Evolutionary conservation across 2,888 invertebrate genomes (phyloP).

Genomic region (Thera britannica): DNA sequence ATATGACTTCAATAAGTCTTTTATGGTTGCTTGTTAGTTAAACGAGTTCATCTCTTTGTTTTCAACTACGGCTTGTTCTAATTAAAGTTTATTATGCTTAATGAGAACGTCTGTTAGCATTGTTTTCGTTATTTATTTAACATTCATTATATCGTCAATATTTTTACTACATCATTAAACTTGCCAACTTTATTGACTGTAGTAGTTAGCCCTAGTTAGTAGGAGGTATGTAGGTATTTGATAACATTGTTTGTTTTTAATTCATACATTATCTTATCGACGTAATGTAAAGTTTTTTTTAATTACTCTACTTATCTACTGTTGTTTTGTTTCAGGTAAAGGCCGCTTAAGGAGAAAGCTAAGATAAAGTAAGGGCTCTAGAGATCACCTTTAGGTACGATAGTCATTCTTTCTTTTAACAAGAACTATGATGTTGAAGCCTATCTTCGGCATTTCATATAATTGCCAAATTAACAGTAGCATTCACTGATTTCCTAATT

Average conservation of each 20-base stretch:
- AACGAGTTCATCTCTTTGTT: slow-evolving; percentile 19
- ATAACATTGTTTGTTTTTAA: slow-evolving; percentile 28
- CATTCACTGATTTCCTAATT: not conserved
- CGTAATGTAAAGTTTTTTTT: slow-evolving; percentile 7
- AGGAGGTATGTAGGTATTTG: slow-evolving; percentile 8
- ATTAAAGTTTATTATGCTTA: slow-evolving; percentile 24
- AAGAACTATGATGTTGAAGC: too few species aligned
- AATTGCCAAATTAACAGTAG: too few species aligned
- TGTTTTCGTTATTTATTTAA: slow-evolving; percentile 22
- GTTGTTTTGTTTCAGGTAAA: slow-evolving; percentile 36
- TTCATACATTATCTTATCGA: slow-evolving; percentile 23
- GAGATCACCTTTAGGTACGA: not conserved
- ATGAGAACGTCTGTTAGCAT: slow-evolving; percentile 20
- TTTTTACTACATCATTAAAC: slow-evolving; percentile 17
- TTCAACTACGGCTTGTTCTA: slow-evolving; percentile 16
- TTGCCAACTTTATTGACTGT: slow-evolving; percentile 9
- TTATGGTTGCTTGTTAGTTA: slow-evolving; percentile 6
- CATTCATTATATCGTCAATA: slow-evolving; percentile 13
- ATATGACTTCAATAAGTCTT: slow-evolving; percentile 14
- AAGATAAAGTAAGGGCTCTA: not conserved
- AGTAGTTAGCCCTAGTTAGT: slow-evolving; percentile 12
- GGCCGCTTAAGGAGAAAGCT: slow-evolving; percentile 3
- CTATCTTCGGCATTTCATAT: too few species aligned
- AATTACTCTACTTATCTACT: slow-evolving; percentile 25
- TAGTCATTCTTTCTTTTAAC: not conserved